A percentile compares a stretch with the other conserved stretches of the same genome.
phyloP scores from a whole-genome alignment of 2,888 invertebrate species.

The Operophtera brumata region DNA sequence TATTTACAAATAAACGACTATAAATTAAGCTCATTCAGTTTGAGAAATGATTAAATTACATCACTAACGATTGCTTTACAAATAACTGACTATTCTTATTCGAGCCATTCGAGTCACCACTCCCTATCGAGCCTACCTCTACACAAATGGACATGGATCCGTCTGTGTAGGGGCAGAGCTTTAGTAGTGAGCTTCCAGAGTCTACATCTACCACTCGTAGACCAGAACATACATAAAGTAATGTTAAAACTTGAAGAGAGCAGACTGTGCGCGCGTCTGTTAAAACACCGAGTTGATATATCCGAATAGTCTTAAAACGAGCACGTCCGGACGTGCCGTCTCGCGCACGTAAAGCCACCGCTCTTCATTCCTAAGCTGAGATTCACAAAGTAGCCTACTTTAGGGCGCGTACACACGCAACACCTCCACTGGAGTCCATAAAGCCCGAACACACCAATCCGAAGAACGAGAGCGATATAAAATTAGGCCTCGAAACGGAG shows the following conservation, averaged over 20 bases:
- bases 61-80: slow-evolving; percentile 60
- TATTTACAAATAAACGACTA: slow-evolving; percentile 75
- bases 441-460: not conserved
- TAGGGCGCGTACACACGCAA: slow-evolving; percentile 9
- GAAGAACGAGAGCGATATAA: slow-evolving; percentile 32
- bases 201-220: not conserved
- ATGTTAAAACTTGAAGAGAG: slow-evolving; percentile 2
- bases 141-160: not conserved
- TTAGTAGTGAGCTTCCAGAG: not conserved
- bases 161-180: not conserved
- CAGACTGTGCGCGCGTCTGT: slow-evolving; percentile 6
- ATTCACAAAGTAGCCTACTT: slow-evolving; percentile 18
- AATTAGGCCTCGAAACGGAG: slow-evolving; percentile 26
- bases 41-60: slow-evolving; percentile 63
- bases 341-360: slow-evolving; percentile 16
- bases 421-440: not conserved
- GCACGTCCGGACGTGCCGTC: not conserved
- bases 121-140: not conserved
- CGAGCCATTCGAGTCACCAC: slow-evolving; percentile 14
- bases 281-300: slow-evolving; percentile 1
- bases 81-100: slow-evolving; percentile 27
- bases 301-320: slow-evolving; percentile 6
- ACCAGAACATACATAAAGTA: slow-evolving; percentile 2
- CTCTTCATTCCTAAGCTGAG: slow-evolving; percentile 9
- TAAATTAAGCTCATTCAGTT: slow-evolving; percentile 72